Conservation (phyloP, 2,113 vertebrate genomes). For the Tricholaema leucomelas region DNA sequence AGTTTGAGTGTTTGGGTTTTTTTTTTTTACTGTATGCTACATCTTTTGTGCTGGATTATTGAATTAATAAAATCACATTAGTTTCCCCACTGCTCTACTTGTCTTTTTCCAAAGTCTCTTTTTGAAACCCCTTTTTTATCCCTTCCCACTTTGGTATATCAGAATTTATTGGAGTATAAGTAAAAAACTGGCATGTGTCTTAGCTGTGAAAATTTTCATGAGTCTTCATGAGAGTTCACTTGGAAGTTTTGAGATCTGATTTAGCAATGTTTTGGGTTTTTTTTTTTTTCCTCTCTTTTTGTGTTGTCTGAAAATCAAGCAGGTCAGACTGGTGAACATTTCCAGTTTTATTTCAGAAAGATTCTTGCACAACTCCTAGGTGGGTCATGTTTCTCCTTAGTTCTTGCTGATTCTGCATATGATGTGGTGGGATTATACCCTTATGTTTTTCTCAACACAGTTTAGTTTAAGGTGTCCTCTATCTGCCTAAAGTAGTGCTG, state of each 20-base stretch:
- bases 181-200: background rate
- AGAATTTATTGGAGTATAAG: background rate
- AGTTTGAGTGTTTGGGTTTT: background rate
- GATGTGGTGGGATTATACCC: background rate
- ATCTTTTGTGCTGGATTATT: background rate
- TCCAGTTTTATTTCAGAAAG: background rate
- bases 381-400: background rate
- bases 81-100: background rate
- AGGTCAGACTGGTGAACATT: background rate
- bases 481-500: background rate
- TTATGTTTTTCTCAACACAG: background rate
- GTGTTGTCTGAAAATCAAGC: background rate
- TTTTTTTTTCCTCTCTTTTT: background rate
- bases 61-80: conserved; percentile 18
- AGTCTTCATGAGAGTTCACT: background rate
- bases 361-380: background rate
- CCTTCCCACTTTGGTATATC: background rate
- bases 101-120: background rate
- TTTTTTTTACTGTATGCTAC: too few species aligned
- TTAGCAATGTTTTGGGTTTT: background rate
- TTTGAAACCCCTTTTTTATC: background rate
- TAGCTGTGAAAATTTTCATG: too few species aligned
- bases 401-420: background rate
- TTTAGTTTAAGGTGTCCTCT: background rate
- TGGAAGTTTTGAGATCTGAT: background rate